Base-by-base conservation (phyloP, 2,113 vertebrate genomes). In the Thermophis baileyi region DNA sequence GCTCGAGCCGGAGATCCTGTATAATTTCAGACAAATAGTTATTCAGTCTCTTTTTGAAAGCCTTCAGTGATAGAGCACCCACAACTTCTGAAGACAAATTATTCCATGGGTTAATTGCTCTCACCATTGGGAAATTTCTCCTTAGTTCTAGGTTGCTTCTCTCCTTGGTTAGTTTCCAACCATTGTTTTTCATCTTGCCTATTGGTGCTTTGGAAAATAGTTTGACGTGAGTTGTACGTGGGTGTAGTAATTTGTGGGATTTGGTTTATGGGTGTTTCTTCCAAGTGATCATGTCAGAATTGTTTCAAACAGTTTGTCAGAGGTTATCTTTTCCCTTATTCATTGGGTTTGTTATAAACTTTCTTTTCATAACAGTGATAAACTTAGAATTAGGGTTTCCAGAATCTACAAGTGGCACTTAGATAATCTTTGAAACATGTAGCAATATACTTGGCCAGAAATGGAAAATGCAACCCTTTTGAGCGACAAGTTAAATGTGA, bases 381-480 rank as follows among this genome's bases (percentile, higher is more conserved):
- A 81, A 81, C 35, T 81, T 81, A 81, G 35, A 81, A 20, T 81
- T 81, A 81, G 16, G n/a, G 35, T 81, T 81, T 81, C 35, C 35
- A 81, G 16, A 40, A 44, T 81, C n/a, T 81, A 20, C 74, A 81
- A 81, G 22, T 8, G 74, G 18, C 16, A 81, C 6, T 81, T 81
- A 60, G 86, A 86, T 90, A 60, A 87, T 69, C 44, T 91, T 44
- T 47, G 55, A 91, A 93, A 94, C 89, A 94, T 35, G 63, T 89
- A 93, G 94, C 90, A 94, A 88, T 93, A 91, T 90, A 95, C 93
- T 16, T 86, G 11, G 81, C 88, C 40, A 94, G 51, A 91, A 91
- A 96, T 63, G 47, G 94, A 94, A 96, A 95, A 93, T 85, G 27
- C 91, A 95, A 91, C 94, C 94, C 86, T 92, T 95, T 63, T 96